A percentile compares a stretch with the other conserved stretches of the same genome.
Evolutionary conservation across 2,113 vertebrate genomes (phyloP).

Genomic region (Vulpes ferrilata): DNA sequence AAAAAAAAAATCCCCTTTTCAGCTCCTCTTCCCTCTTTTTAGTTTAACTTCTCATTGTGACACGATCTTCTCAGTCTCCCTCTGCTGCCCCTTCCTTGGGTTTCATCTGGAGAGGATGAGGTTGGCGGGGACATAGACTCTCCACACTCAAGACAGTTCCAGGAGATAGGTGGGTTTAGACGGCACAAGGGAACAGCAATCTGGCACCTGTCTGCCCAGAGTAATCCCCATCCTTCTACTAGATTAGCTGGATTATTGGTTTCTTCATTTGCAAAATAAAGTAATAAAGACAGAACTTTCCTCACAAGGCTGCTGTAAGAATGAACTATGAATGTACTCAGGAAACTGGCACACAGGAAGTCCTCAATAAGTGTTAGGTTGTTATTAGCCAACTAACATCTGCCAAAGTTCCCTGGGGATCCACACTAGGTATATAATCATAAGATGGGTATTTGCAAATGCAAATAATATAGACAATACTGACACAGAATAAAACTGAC

Average conservation of each 20-base stretch:
- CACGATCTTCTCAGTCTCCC: not conserved
- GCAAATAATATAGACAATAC: not conserved
- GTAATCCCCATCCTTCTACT: not conserved
- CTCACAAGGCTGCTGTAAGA: not conserved
- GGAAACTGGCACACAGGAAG: not conserved
- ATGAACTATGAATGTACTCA: conserved; percentile 7
- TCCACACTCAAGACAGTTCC: not conserved
- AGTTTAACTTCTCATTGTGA: not conserved
- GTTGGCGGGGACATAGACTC: not conserved
- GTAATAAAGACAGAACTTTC: not conserved
- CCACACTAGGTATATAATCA: not conserved
- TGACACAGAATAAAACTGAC: not conserved
- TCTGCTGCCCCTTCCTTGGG: not conserved
- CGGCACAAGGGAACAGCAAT: too few species aligned
- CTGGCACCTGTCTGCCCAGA: not conserved
- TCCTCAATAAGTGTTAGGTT: not conserved
- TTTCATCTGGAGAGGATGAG: not conserved
- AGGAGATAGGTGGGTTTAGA: not conserved
- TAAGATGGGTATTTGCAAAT: not conserved
- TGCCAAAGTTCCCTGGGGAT: not conserved
- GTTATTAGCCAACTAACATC: not conserved
- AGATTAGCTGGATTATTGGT: not conserved
- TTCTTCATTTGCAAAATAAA: conserved; percentile 52
- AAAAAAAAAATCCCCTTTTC: not conserved
- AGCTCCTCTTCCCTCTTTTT: not conserved